These are phyloP conservation scores for Leucophora obtusa DNA, from an alignment of 2,888 invertebrate species.

Conservation along the genomic window DNA sequence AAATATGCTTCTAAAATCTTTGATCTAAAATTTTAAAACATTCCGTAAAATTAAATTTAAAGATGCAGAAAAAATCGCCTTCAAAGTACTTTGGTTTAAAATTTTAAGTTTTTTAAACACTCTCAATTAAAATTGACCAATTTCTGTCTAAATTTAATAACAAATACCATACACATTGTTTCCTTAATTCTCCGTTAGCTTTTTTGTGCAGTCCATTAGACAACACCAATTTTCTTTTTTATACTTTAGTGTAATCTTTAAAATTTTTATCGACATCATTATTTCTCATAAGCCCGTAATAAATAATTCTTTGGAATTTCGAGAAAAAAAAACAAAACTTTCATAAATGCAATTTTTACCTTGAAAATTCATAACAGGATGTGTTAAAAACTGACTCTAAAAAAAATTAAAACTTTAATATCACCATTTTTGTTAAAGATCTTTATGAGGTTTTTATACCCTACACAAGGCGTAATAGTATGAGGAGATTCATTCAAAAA, in stretches of 20 bases:
- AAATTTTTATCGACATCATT: conserved; percentile 65
- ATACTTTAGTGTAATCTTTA: conserved; percentile 57
- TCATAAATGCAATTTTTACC: conserved; percentile 64
- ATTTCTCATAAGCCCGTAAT: conserved; percentile 64
- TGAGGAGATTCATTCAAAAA: no score
- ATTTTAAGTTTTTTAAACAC: conserved; percentile 17
- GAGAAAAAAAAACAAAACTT: conserved; percentile 51
- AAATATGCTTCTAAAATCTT: no score
- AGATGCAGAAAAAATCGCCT: no score
- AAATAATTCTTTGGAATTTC: conserved; percentile 64
- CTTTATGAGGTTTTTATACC: conserved; percentile 43
- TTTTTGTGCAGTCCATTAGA: conserved; percentile 57
- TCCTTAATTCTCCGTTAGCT: conserved; percentile 40
- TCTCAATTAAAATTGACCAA: conserved; percentile 42
- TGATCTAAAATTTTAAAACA: no score
- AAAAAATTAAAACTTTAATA: conserved; percentile 43
- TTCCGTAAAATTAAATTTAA: no score
- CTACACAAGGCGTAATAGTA: conserved; percentile 34
- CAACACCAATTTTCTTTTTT: conserved; percentile 51
- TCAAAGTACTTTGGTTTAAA: not conserved
- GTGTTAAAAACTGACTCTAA: conserved; percentile 37
- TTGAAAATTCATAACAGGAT: conserved; percentile 66
- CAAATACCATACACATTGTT: conserved; percentile 43
- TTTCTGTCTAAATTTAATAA: conserved; percentile 21
- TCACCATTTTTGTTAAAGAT: conserved; percentile 57